These are phyloP conservation scores for Varecia variegata DNA, from an alignment of 2,797 vertebrate genomes.

Conservation along the genomic window DNA sequence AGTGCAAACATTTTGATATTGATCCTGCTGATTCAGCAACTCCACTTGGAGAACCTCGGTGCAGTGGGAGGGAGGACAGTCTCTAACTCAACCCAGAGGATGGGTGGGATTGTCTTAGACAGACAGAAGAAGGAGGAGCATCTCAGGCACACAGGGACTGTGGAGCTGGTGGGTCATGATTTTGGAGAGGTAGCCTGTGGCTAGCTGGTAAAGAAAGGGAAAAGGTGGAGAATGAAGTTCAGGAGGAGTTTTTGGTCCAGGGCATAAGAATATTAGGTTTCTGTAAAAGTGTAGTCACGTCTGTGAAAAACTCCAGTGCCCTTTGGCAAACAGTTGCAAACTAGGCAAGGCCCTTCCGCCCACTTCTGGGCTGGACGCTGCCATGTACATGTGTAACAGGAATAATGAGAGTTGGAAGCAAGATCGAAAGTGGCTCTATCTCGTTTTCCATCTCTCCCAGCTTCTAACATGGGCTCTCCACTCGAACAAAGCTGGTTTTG, in stretches of 20 bases:
- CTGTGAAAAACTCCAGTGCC: background rate
- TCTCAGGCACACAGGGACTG: background rate
- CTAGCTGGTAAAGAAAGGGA: background rate
- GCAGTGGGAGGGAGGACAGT: rapidly evolving
- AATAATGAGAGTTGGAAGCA: background rate
- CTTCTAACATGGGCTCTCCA: background rate
- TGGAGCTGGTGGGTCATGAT: background rate
- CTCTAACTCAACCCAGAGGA: background rate
- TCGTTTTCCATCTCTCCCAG: background rate
- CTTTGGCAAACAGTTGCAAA: background rate
- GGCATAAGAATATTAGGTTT: background rate
- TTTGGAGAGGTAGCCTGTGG: background rate
- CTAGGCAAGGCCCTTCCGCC: rapidly evolving
- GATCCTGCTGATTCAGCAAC: background rate
- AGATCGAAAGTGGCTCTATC: background rate
- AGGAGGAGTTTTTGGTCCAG: background rate
- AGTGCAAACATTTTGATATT: background rate
- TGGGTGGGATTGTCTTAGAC: background rate
- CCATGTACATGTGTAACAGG: background rate
- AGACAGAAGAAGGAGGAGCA: background rate
- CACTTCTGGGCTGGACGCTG: background rate
- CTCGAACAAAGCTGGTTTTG: background rate
- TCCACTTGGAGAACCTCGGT: background rate
- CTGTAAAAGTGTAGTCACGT: background rate
- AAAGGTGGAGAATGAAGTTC: too few species aligned